Evolutionary conservation across 30 jellyfish, hydroid and myxozoan species (phyloP).

Genomic region (Nemopilema nomurai): DNA sequence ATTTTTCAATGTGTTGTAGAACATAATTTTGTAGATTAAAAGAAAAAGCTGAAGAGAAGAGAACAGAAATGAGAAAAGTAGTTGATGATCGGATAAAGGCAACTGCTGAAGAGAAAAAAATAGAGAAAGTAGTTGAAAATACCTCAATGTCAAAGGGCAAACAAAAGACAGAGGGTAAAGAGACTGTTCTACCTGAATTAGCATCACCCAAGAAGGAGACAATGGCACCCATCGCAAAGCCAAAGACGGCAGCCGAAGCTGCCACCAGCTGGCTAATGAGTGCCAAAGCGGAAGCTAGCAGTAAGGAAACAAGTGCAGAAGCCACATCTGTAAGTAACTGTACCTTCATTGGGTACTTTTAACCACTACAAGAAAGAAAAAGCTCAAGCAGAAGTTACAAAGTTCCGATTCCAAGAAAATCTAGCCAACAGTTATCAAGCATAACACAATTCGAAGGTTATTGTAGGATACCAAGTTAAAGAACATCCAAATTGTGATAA

Average conservation of each 20-base stretch:
- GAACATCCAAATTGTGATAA: too few species aligned
- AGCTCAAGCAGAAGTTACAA: too few species aligned
- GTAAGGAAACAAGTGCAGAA: background rate
- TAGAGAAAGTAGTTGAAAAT: background rate
- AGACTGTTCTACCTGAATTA: background rate
- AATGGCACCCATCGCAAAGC: background rate
- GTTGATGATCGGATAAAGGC: conserved; percentile 42
- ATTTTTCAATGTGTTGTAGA: too few species aligned
- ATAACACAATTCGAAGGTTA: too few species aligned
- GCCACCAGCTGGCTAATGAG: conserved; percentile 74
- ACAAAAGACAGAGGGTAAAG: background rate
- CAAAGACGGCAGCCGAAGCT: conserved; percentile 60
- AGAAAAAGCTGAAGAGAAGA: conserved; percentile 62
- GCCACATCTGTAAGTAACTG: conserved; percentile 22
- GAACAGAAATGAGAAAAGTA: conserved; percentile 57
- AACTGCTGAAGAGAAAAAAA: background rate
- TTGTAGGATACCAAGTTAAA: too few species aligned
- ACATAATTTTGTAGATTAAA: conserved; percentile 23
- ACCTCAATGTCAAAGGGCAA: background rate
- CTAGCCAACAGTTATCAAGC: too few species aligned
- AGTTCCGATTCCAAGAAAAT: too few species aligned
- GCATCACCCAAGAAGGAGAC: background rate
- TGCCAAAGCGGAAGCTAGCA: conserved; percentile 61
- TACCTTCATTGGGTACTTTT: background rate
- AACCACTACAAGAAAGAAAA: too few species aligned